Evolutionary conservation across 2,888 invertebrate genomes (phyloP), one percentile per base, ranked within the genome.

Genomic region (Morinoia aosen): DNA sequence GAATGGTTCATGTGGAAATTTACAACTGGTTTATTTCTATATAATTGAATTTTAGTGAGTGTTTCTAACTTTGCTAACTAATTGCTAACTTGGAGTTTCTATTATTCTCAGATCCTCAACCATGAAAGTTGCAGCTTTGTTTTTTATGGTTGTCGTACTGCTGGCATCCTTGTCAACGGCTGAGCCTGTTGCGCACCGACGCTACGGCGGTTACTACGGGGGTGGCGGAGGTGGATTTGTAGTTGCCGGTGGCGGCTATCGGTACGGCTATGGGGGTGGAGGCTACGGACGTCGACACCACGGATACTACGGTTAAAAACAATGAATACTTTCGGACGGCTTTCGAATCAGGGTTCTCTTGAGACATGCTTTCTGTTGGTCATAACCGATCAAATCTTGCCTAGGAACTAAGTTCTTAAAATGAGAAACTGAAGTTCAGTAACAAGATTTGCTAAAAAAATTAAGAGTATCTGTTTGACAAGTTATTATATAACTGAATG

Each of bases 171-270:
- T 57, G 12, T 39, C 48, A 25, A 57, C 93, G 8, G 93, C 25
- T 33, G 33, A 58, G 57, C 93, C 93, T 57, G 93, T 48, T 5
- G 57, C 93, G 25, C 93, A 93, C 93, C 57, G 93, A 0, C 57
- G 57, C n/a, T 10, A 93, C 25, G 93, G 93, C 33, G 93, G 93
- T 57, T 56, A 57, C 57, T 93, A 93, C 19, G 57, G 57, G 2
- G 93, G 93, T 33, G 93, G 93, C 57, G 93, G 93, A 57, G 93
- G 93, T 11, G 93, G 93, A 93, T 93, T 93, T 57, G 93, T 93
- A 57, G 93, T 93, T 57, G 93, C 93, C 33, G 93, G 93, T 57
- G 93, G 93, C 57, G 93, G 93, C 10, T 93, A 93, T 57, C 93
- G 93, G 0, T 93, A 93, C 58, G 93, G 93, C 14, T 93, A 93